These are phyloP conservation scores for Phalacrocorax aristotelis DNA, from an alignment of 2,113 vertebrate species.

Conservation along the genomic window DNA sequence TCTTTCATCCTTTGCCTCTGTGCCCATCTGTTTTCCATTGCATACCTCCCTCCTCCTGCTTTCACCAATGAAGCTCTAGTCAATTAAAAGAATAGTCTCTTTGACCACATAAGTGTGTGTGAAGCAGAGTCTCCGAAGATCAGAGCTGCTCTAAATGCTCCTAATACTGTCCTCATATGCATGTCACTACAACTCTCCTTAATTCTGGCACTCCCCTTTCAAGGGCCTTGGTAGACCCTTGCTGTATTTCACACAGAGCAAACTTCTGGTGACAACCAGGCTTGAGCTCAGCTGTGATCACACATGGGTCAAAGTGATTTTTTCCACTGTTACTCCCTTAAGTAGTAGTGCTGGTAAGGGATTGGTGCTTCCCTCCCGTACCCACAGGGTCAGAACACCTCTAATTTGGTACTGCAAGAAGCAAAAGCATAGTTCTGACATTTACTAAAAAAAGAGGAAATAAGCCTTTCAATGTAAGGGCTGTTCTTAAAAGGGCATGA, in stretches of 20 bases:
- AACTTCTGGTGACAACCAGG: background rate
- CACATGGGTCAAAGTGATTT: background rate
- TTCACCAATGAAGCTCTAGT: background rate
- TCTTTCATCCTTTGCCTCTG: background rate
- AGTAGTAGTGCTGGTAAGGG: background rate
- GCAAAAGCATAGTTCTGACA: background rate
- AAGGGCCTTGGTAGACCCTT: too few species aligned
- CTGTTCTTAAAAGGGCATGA: background rate
- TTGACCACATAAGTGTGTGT: background rate
- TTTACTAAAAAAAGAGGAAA: background rate
- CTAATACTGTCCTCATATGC: fast-evolving
- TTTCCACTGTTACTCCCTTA: background rate
- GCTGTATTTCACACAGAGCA: background rate
- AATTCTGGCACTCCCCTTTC: background rate
- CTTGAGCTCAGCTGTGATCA: background rate
- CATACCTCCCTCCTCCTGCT: background rate
- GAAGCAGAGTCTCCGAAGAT: background rate
- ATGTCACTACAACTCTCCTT: background rate
- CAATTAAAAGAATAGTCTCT: background rate
- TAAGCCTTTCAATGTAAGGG: background rate
- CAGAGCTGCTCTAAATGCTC: background rate
- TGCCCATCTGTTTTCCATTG: background rate
- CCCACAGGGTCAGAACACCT: background rate
- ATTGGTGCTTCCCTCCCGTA: background rate
- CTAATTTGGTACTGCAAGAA: background rate